Base-by-base conservation (phyloP, 2,888 invertebrate genomes). In the Mycalesis mineus region DNA sequence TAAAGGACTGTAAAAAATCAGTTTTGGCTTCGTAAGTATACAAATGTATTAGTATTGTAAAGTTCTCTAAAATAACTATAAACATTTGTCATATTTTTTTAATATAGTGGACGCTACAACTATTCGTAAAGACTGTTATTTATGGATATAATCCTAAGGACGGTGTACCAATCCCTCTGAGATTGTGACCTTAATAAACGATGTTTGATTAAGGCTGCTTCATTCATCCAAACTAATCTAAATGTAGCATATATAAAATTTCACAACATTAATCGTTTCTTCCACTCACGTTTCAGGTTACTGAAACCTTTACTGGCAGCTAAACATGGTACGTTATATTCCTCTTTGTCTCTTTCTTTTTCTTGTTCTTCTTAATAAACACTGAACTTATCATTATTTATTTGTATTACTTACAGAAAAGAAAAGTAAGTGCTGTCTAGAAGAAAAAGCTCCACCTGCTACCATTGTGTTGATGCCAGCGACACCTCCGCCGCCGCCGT, bases 1-100 rank as follows among this genome's bases (percentile, higher is more conserved):
- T 88, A 71, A 88, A 88, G 64, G 85, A 86, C 70, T 88, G 86
- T 65, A 80, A 82, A 62, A 89, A 88, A 68, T 65, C 73, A 3
- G 80, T 82, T 1, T 62, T 87, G 13, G 74, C 81, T 48, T 71
- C 84, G 88, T 88, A 74, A 75, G 88, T 85, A 68, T 58, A 44
- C 6, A 7, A 47, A 52, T 48, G 14, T 22, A 22, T 2, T 22
- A n/a, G n/a, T n/a, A n/a, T n/a, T n/a, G n/a, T n/a, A n/a, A n/a
- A n/a, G n/a, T n/a, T n/a, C n/a, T n/a, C n/a, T n/a, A n/a, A n/a
- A n/a, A n/a, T n/a, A n/a, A n/a, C n/a, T n/a, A n/a, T n/a, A n/a
- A n/a, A n/a, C n/a, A n/a, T n/a, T n/a, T n/a, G n/a, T n/a, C n/a
- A n/a, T n/a, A n/a, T n/a, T n/a, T n/a, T n/a, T n/a, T n/a, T n/a